Conservation (phyloP, 2,113 vertebrate species). For the Haliaeetus leucogaster region DNA sequence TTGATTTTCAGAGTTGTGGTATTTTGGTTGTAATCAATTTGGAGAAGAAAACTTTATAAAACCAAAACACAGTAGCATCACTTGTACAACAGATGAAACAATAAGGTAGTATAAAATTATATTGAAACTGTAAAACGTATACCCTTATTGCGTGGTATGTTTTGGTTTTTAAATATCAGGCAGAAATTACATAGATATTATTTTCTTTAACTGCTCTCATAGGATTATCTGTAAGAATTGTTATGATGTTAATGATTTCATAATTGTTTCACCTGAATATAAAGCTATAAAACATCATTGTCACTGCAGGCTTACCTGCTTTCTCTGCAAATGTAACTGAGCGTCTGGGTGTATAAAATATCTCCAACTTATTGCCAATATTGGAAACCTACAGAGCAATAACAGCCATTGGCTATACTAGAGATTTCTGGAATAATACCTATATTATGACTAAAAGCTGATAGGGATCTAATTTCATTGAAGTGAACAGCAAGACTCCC, state of each 20-base stretch:
- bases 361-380: neutral
- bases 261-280: neutral
- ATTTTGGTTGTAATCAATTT: neutral
- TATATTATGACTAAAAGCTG: neutral
- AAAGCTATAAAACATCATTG: neutral
- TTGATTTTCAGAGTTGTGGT: neutral
- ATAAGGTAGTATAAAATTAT: neutral
- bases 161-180: neutral
- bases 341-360: neutral
- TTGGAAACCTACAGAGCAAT: neutral
- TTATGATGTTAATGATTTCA: neutral
- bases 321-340: neutral
- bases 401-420: neutral
- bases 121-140: neutral
- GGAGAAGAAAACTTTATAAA: neutral
- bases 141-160: neutral
- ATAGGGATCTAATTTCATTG: neutral
- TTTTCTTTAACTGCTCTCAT: neutral
- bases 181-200: neutral
- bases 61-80: neutral
- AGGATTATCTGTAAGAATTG: neutral
- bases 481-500: neutral
- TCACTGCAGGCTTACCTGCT: neutral
- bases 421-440: neutral
- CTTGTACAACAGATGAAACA: neutral